Percentiles rank a stretch among this genome's conserved stretches.
Evolutionary conservation across 2,888 invertebrate genomes (phyloP).

Genomic region (Automeris io): DNA sequence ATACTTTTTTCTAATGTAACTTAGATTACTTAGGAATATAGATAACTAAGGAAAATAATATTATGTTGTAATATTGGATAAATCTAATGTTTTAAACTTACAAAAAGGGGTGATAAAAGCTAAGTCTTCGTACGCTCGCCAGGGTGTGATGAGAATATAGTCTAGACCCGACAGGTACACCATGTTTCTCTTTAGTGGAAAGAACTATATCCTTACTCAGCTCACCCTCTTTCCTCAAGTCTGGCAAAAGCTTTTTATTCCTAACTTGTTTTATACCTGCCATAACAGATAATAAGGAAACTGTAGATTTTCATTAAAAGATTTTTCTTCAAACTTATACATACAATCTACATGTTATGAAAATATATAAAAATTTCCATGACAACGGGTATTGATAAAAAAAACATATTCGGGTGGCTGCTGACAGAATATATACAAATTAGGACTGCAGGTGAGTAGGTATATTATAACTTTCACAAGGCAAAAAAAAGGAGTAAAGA

Average conservation of each 20-base stretch:
- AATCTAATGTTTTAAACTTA: constrained; percentile 32
- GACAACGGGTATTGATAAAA: background rate
- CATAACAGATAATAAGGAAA: constrained; percentile 23
- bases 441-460: no score
- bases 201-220: constrained; percentile 54
- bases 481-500: no score
- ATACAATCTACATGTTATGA: background rate
- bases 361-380: constrained; percentile 1
- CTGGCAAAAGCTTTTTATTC: constrained; percentile 62
- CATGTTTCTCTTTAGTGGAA: constrained; percentile 55
- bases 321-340: constrained; percentile 2
- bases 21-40: no score
- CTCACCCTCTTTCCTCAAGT: constrained; percentile 58
- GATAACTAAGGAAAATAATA: no score
- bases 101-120: constrained; percentile 61
- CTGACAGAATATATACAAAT: no score
- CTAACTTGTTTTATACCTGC: constrained; percentile 48
- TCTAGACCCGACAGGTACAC: constrained; percentile 59
- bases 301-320: background rate
- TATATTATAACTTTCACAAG: no score
- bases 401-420: no score
- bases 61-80: background rate
- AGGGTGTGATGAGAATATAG: constrained; percentile 79
- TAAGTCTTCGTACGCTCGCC: constrained; percentile 71
- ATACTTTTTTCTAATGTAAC: no score